phyloP scores from a whole-genome alignment of 2,113 vertebrate species.

The zebrafish (Danio rerio) region DNA sequence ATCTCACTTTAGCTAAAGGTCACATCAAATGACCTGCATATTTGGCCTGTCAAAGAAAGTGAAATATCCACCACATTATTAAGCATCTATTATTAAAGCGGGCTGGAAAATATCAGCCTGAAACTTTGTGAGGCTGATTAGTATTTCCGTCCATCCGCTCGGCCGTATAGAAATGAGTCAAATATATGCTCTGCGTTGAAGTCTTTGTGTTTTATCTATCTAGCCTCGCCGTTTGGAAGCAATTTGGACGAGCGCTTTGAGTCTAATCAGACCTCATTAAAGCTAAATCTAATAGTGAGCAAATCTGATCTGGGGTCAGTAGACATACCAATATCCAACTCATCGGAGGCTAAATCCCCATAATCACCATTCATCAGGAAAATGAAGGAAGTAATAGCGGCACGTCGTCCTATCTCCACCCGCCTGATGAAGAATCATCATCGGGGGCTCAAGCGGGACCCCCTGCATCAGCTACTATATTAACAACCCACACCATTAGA shows the following conservation, averaged over 20 bases:
- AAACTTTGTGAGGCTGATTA: slow-evolving; percentile 44
- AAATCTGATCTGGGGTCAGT: slow-evolving; percentile 56
- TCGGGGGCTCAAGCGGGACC: slow-evolving; percentile 24
- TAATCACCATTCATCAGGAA: slow-evolving; percentile 56
- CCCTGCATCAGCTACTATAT: slow-evolving; percentile 11
- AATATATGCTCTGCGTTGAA: slow-evolving; percentile 14
- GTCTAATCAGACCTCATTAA: slow-evolving; percentile 52
- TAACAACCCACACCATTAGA: slow-evolving; percentile 27
- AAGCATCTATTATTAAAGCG: slow-evolving; percentile 61
- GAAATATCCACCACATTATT: slow-evolving; percentile 56
- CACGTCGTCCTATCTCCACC: slow-evolving; percentile 37
- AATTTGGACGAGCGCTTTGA: slow-evolving; percentile 35
- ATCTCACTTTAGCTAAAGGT: slow-evolving; percentile 49
- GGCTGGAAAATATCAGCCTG: slow-evolving; percentile 40
- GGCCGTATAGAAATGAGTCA: neutral
- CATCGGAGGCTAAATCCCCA: slow-evolving; percentile 41
- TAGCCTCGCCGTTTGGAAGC: slow-evolving; percentile 18
- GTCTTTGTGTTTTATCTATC: slow-evolving; percentile 10
- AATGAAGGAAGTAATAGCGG: slow-evolving; percentile 51
- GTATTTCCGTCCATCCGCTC: neutral
- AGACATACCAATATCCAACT: slow-evolving; percentile 42
- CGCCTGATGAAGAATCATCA: slow-evolving; percentile 17
- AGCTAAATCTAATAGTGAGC: slow-evolving; percentile 42
- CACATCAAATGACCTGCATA: slow-evolving; percentile 49
- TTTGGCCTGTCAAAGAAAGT: slow-evolving; percentile 47